phyloP scores from a whole-genome alignment of 2,888 invertebrate species.

The Venusia cambrica region DNA sequence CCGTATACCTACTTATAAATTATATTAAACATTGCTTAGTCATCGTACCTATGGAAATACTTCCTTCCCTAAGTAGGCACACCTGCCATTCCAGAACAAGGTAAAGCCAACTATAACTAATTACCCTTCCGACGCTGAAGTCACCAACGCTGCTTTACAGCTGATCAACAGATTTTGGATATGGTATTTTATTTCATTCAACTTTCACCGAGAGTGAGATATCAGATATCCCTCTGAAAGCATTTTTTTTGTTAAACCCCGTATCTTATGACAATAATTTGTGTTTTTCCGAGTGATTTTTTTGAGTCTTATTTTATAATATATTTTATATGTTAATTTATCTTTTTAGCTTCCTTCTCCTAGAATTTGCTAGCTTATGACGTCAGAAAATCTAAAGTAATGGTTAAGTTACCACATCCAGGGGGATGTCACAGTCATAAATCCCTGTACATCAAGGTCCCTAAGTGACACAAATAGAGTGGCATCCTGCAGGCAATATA shows the following conservation, averaged over 20 bases:
- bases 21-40: constrained; percentile 18
- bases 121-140: constrained; percentile 41
- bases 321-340: no score
- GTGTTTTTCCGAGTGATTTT: no score
- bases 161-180: constrained; percentile 11
- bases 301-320: no score
- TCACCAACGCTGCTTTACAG: constrained; percentile 30
- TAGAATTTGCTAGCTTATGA: no score
- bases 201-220: no score
- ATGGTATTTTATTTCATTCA: no score
- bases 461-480: constrained; percentile 75
- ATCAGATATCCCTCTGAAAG: no score
- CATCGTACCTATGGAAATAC: constrained; percentile 8
- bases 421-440: constrained; percentile 1
- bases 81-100: constrained; percentile 36
- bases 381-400: no score
- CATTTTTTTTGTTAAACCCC: no score
- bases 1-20: no score
- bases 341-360: no score
- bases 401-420: constrained; percentile 28
- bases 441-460: constrained; percentile 37
- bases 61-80: constrained; percentile 21
- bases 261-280: no score
- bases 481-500: constrained; percentile 70
- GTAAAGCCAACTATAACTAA: constrained; percentile 45